phyloP scores from a whole-genome alignment of 2,113 vertebrate species.

The Spheniscus mendiculus region DNA sequence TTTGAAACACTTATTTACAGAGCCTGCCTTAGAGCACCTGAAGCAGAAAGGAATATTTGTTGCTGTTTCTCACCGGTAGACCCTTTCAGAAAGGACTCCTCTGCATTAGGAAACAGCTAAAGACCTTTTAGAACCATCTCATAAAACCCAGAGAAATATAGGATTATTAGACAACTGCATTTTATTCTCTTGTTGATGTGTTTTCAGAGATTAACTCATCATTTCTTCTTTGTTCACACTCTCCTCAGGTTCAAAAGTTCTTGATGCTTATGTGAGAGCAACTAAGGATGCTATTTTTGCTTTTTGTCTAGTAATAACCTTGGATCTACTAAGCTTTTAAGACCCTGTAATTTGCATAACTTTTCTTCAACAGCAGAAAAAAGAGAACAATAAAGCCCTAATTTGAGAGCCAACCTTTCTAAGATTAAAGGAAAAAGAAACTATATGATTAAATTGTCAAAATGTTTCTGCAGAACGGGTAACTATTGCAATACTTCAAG shows the following conservation, averaged over 20 bases:
- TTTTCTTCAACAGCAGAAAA: not conserved
- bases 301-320: not conserved
- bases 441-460: not conserved
- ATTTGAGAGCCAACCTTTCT: not conserved
- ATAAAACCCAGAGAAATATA: not conserved
- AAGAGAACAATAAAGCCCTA: not conserved
- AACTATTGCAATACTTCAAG: not conserved
- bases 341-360: not conserved
- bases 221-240: not conserved
- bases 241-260: not conserved
- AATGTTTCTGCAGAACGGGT: not conserved
- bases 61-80: rapidly evolving
- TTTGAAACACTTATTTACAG: not conserved
- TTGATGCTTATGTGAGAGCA: not conserved
- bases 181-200: not conserved
- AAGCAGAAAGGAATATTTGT: not conserved
- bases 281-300: not conserved
- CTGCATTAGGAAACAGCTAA: not conserved
- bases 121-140: not conserved
- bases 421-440: not conserved
- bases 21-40: not conserved
- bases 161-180: not conserved
- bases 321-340: not conserved
- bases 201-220: not conserved
- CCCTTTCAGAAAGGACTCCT: not conserved